Conservation (phyloP, 2,888 invertebrate species). For the Actias luna region DNA sequence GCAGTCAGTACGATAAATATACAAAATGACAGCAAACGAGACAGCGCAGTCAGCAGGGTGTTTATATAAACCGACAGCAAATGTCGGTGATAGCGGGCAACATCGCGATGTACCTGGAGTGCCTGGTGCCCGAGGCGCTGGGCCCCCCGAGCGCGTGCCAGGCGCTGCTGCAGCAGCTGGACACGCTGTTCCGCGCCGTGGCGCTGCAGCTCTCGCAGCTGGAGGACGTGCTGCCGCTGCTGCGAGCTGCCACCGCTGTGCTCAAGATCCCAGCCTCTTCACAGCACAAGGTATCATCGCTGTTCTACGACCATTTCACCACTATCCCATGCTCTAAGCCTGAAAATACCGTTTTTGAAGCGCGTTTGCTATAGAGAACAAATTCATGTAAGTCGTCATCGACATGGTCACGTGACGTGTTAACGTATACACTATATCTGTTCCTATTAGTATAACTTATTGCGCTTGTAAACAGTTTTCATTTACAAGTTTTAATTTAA, state of each 20-base stretch:
- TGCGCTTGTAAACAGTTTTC: too few species aligned
- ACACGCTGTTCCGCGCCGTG: constrained; percentile 91
- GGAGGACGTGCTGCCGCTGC: constrained; percentile 86
- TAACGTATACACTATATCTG: too few species aligned
- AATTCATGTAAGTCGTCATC: too few species aligned
- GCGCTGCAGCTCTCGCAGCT: constrained; percentile 86
- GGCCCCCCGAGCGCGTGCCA: constrained; percentile 86
- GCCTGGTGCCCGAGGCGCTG: constrained; percentile 91
- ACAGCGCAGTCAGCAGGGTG: neutral
- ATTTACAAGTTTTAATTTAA: too few species aligned
- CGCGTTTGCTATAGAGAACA: too few species aligned
- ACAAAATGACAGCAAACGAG: too few species aligned
- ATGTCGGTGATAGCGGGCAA: constrained; percentile 93
- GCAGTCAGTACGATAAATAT: too few species aligned
- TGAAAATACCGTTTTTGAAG: too few species aligned
- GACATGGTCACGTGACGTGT: too few species aligned
- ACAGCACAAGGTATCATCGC: constrained; percentile 85
- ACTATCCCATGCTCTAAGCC: too few species aligned
- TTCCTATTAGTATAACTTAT: too few species aligned
- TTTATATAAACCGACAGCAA: constrained; percentile 45
- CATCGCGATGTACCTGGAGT: constrained; percentile 96
- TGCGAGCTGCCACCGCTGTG: constrained; percentile 89
- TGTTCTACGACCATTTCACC: too few species aligned
- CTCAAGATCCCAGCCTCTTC: constrained; percentile 92
- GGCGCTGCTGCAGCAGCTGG: constrained; percentile 91